Percentiles rank a stretch among this genome's conserved stretches.
These are phyloP conservation scores for Microctonus aethiopoides DNA, from an alignment of 2,888 invertebrate species.

Conservation along the genomic window DNA sequence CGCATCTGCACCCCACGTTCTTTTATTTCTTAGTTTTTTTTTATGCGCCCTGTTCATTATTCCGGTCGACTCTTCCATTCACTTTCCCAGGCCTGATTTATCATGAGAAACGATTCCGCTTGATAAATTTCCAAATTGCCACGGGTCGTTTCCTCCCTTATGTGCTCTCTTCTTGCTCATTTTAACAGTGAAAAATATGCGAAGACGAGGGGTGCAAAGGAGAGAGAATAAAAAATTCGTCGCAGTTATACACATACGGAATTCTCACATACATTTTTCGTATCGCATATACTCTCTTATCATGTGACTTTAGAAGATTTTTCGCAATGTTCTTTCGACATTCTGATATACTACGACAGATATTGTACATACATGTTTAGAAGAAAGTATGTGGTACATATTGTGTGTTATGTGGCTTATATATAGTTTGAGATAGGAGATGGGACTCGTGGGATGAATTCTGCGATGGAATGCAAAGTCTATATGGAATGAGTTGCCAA, in stretches of 20 bases:
- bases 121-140: conserved; percentile 29
- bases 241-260: neutral
- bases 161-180: neutral
- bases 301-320: neutral
- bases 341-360: neutral
- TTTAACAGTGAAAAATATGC: neutral
- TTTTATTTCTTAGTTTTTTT: neutral
- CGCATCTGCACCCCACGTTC: neutral
- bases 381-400: neutral
- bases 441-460: conserved; percentile 10
- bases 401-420: neutral
- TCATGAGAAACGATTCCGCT: conserved; percentile 16
- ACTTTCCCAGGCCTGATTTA: conserved; percentile 22
- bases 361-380: neutral
- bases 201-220: neutral
- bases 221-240: neutral
- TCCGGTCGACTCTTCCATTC: conserved; percentile 26
- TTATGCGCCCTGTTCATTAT: conserved; percentile 11
- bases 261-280: neutral
- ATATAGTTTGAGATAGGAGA: neutral
- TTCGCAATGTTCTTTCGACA: neutral
- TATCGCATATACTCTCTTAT: neutral
- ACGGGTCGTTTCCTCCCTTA: neutral
- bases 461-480: neutral
- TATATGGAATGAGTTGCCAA: neutral